Evolutionary conservation across 2,888 invertebrate genomes (phyloP).

Genomic region (Stramonita haemastoma): DNA sequence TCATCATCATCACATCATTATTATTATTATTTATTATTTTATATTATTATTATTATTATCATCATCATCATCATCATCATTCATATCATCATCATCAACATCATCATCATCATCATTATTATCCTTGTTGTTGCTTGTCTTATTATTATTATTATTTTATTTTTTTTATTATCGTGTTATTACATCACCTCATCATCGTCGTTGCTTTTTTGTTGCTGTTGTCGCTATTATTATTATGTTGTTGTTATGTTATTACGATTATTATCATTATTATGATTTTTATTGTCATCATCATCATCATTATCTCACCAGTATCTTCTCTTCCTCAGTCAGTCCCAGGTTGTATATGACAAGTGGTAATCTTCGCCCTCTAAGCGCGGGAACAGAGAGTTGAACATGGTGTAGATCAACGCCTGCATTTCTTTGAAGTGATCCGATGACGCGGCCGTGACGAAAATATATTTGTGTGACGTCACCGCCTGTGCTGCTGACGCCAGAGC

Average conservation of each 20-base stretch:
- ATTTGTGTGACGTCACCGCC: constrained; percentile 16
- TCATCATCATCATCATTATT: too few species aligned
- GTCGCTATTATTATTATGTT: not conserved
- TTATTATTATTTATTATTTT: too few species aligned
- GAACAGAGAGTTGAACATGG: not conserved
- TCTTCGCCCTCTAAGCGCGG: not conserved
- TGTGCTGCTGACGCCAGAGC: not conserved
- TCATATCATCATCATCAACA: too few species aligned
- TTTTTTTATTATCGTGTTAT: not conserved
- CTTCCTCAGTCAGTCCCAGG: not conserved
- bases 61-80: too few species aligned
- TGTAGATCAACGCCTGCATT: not conserved
- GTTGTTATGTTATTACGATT: not conserved
- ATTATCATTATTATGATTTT: not conserved
- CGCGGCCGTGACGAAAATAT: constrained; percentile 14
- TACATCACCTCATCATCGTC: not conserved
- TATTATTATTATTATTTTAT: too few species aligned
- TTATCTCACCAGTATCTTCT: not conserved
- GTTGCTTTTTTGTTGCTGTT: not conserved
- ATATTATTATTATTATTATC: too few species aligned
- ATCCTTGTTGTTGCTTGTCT: too few species aligned
- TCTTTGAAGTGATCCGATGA: not conserved
- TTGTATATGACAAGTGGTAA: not conserved
- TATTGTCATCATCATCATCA: not conserved
- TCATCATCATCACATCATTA: too few species aligned